Base-by-base conservation (phyloP, 37 sponge, comb jelly and placozoan genomes). In the Beroe forskalii region DNA sequence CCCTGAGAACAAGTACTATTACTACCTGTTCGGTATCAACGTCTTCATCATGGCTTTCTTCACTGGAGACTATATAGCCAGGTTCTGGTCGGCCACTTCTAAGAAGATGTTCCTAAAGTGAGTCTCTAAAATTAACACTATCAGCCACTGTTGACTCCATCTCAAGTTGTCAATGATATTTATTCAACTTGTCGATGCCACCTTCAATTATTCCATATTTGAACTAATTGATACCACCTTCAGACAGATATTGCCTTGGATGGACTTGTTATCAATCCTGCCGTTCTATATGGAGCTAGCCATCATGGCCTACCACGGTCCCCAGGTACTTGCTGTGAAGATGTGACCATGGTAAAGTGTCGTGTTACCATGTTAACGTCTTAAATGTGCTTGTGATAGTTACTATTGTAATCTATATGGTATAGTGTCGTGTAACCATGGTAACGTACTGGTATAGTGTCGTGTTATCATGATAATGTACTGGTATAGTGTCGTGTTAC, bases 21-120 rank as follows among this genome's bases (percentile, higher is more conserved):
- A 44, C 55, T 38, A 40, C 27, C 86, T 80, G 28, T 80, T 80
- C 41, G 86, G 86, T 12, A 22, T 80, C 12, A 80, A 80, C 22
- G 44, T 37, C 1, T 80, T 80, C 48, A 80, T 80, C 44, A 80
- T 80, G 86, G 86, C 86, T 20, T 80, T 80, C 86, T 80, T 80
- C 40, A 80, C 55, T 80, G 86, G 38, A 43, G 86, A 80, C 30
- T 80, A 80, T 24, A 41, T 80, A n/a, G 86, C 86, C 24, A 32
- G 86, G 35, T 25, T 80, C 17, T 80, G 86, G 86, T 80, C 86
- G 0, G 86, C 86, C 1, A 32, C 39, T 12, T 33, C 27, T 27
- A 80, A 80, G 40, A 80, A 80, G 19, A 37, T 48, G n/a, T 80
- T 80, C 40, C 40, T 80, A 17, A 80, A 44, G 86, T 80, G 12